Evolutionary conservation across 2,113 vertebrate genomes (phyloP).

Genomic region (Pedetes capensis): DNA sequence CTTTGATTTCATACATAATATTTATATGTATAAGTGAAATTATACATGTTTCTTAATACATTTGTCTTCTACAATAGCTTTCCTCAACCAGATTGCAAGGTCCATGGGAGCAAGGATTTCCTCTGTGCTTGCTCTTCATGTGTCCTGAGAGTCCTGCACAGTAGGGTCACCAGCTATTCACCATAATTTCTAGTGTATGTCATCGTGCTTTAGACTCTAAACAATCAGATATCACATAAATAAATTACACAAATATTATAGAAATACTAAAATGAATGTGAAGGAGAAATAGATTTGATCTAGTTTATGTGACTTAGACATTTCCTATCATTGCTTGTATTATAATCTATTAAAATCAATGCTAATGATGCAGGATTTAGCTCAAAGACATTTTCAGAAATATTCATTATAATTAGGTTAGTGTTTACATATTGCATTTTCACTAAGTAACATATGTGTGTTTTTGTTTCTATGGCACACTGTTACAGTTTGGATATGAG

Average conservation of each 20-base stretch:
- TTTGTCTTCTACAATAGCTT: background rate
- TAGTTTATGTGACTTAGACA: background rate
- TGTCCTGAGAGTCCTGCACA: background rate
- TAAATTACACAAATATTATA: background rate
- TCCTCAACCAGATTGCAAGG: background rate
- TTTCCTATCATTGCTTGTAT: background rate
- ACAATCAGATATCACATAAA: background rate
- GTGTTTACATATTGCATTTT: background rate
- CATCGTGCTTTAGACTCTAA: background rate
- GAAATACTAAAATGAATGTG: background rate
- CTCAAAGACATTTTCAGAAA: background rate
- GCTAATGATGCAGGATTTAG: background rate
- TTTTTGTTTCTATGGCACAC: background rate
- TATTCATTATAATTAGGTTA: background rate
- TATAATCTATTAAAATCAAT: background rate
- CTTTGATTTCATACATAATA: background rate
- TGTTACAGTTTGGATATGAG: background rate
- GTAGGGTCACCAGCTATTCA: background rate
- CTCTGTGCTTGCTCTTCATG: background rate
- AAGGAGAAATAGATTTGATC: background rate
- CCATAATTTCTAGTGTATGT: background rate
- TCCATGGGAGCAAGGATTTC: background rate
- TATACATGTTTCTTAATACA: background rate
- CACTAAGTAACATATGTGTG: background rate
- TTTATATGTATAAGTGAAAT: background rate